These are phyloP conservation scores for Yponomeuta evonymella DNA, from an alignment of 2,888 invertebrate species.

Conservation along the genomic window DNA sequence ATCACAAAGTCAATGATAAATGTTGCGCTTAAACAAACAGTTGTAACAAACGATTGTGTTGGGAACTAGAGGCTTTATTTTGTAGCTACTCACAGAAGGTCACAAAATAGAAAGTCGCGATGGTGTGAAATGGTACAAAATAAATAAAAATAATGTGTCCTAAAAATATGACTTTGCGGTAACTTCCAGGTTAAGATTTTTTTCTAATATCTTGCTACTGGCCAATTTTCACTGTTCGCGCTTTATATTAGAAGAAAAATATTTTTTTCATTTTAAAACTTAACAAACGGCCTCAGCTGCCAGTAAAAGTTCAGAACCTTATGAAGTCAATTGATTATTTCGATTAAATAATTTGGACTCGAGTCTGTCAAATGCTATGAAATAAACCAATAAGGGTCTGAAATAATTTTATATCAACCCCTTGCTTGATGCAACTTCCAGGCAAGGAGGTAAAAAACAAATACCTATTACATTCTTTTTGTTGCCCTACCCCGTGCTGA, in stretches of 20 bases:
- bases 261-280: background rate
- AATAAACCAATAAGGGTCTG: too few species aligned
- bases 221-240: background rate
- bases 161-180: too few species aligned
- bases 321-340: background rate
- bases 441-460: background rate
- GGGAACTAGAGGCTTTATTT: background rate
- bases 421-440: background rate
- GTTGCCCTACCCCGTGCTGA: too few species aligned
- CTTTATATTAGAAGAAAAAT: background rate
- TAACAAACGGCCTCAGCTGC: background rate
- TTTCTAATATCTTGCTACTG: too few species aligned
- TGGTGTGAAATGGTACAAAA: background rate
- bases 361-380: too few species aligned
- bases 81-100: background rate
- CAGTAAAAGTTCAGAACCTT: background rate
- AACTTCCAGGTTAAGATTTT: too few species aligned
- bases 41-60: background rate
- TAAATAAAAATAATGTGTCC: background rate
- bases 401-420: background rate
- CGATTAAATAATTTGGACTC: too few species aligned
- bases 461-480: too few species aligned
- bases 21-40: background rate
- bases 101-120: background rate
- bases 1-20: background rate